Conservation (phyloP, 2,888 invertebrate genomes). For the Ametastegia equiseti region DNA sequence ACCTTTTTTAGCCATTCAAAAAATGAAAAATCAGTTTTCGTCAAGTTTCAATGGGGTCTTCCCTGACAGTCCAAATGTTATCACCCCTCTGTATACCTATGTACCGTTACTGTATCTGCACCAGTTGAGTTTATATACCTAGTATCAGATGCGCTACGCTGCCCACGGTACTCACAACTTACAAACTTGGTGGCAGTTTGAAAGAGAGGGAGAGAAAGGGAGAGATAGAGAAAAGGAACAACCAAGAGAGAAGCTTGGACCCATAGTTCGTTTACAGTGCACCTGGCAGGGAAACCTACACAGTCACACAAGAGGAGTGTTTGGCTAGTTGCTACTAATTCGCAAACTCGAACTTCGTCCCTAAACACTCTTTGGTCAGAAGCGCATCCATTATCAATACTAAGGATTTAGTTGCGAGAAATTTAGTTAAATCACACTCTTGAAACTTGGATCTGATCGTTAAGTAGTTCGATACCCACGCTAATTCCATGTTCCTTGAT, state of each 20-base stretch:
- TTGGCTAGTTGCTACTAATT: neutral
- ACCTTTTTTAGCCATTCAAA: no score
- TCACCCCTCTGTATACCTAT: neutral
- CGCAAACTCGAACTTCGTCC: constrained; percentile 19
- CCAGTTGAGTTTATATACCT: constrained; percentile 10
- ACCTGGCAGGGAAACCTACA: constrained; percentile 17
- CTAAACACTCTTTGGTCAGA: constrained; percentile 6
- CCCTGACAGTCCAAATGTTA: neutral
- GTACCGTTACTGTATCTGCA: neutral
- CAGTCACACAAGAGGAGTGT: constrained; percentile 1
- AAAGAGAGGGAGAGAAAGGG: neutral
- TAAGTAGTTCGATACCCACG: neutral
- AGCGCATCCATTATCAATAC: neutral
- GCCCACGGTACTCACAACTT: constrained; percentile 14
- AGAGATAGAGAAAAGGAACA: neutral
- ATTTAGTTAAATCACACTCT: neutral
- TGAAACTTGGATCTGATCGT: neutral
- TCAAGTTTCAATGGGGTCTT: no score
- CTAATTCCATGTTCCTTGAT: neutral
- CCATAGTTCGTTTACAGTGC: constrained; percentile 17
- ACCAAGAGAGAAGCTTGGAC: neutral
- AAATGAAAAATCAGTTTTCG: no score
- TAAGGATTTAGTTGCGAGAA: neutral
- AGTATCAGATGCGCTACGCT: neutral
- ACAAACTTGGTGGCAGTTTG: constrained; percentile 7